Conservation (phyloP, 2,797 vertebrate genomes). For the Pampus argenteus region DNA sequence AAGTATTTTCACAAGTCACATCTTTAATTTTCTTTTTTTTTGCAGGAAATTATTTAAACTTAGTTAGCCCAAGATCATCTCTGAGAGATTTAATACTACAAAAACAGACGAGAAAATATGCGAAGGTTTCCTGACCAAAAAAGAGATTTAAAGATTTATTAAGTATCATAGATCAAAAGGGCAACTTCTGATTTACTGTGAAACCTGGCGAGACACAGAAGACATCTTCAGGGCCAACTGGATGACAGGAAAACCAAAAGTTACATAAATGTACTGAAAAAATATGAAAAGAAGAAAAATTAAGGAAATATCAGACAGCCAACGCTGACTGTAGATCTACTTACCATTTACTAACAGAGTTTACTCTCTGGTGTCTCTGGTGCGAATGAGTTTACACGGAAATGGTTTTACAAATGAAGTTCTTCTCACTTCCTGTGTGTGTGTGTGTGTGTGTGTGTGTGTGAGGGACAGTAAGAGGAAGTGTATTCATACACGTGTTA, state of each 20-base stretch:
- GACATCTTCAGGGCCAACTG: background rate
- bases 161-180: background rate
- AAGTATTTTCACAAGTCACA: background rate
- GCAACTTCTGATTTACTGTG: constrained; percentile 3
- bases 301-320: background rate
- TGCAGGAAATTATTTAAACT: background rate
- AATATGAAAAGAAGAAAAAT: constrained; percentile 5
- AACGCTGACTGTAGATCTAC: background rate
- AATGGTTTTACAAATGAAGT: constrained; percentile 48
- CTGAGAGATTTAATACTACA: background rate
- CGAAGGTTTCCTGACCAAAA: background rate
- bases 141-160: background rate
- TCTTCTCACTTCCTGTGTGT: constrained; percentile 72
- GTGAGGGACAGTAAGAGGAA: constrained; percentile 13
- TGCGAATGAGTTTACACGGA: constrained; percentile 58
- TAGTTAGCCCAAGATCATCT: background rate
- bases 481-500: background rate
- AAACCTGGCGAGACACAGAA: background rate
- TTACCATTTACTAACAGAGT: constrained; percentile 37
- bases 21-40: background rate
- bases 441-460: constrained; percentile 14
- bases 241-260: background rate
- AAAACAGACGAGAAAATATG: background rate
- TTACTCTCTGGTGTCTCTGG: constrained; percentile 21
- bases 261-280: background rate